phyloP scores from a whole-genome alignment of 2,113 vertebrate genomes.

The Hemibagrus wyckioides region DNA sequence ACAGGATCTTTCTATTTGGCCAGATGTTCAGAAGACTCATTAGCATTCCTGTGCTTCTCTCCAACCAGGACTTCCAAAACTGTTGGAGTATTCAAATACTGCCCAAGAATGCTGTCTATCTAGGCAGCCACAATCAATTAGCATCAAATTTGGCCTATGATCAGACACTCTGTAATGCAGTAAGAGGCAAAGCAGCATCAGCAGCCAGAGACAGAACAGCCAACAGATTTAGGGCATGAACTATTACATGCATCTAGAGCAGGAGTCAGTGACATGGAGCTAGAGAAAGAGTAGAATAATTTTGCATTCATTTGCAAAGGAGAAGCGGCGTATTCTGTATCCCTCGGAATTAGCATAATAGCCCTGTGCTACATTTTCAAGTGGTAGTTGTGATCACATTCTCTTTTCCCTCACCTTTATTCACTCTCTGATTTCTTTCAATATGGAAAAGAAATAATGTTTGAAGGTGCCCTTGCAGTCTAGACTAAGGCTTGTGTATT shows the following conservation, averaged over 20 bases:
- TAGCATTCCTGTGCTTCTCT: neutral
- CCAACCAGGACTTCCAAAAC: neutral
- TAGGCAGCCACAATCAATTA: neutral
- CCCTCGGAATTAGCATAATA: slow-evolving; percentile 41
- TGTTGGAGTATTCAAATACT: too few relatives aligned
- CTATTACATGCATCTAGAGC: slow-evolving; percentile 38
- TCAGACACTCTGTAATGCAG: slow-evolving; percentile 3
- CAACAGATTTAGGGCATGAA: slow-evolving; percentile 30
- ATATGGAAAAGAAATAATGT: neutral
- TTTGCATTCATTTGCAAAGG: slow-evolving; percentile 50
- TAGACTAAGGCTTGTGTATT: neutral
- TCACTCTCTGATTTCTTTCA: neutral
- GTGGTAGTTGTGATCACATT: slow-evolving; percentile 36
- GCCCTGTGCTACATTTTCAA: slow-evolving; percentile 45
- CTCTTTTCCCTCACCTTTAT: neutral
- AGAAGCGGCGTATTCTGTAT: slow-evolving; percentile 30
- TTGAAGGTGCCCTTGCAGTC: slow-evolving; percentile 35
- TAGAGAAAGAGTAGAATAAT: slow-evolving; percentile 41
- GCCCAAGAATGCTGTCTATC: neutral
- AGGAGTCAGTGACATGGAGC: slow-evolving; percentile 41
- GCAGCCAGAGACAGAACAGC: slow-evolving; percentile 4
- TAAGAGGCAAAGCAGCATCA: neutral
- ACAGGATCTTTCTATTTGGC: neutral
- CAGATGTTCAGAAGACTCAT: neutral
- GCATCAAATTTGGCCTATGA: slow-evolving; percentile 14